A percentile compares a stretch with the other conserved stretches of the same genome.
Conservation (phyloP, 2,888 invertebrate genomes). For the Ceriagrion tenellum region DNA sequence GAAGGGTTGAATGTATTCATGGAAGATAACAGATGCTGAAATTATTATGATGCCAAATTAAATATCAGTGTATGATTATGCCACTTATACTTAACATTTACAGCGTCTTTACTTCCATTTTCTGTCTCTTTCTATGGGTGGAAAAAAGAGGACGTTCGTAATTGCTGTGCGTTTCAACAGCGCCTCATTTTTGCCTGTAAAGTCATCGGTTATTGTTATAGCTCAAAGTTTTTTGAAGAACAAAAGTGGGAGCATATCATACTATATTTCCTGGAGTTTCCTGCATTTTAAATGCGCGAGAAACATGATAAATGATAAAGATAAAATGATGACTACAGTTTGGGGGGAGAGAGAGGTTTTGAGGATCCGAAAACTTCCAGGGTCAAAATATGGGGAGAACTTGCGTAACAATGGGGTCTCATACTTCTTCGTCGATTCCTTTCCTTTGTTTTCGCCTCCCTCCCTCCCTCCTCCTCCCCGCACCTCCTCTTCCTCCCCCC, state of each 20-base stretch:
- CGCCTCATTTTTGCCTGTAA: too few species aligned
- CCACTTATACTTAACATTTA: too few species aligned
- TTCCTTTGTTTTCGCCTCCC: not conserved
- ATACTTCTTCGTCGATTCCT: not conserved
- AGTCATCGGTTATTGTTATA: too few species aligned
- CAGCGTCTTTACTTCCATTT: too few species aligned
- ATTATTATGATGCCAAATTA: too few species aligned
- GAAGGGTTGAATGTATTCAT: too few species aligned
- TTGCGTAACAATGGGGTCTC: not conserved
- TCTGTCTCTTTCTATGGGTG: too few species aligned
- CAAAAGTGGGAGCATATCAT: not conserved
- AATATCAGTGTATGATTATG: too few species aligned
- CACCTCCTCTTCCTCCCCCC: not conserved
- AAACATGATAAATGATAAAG: constrained; percentile 5
- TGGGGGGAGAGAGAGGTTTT: too few species aligned
- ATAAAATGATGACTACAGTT: not conserved
- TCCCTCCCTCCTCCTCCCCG: not conserved
- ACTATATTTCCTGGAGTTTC: not conserved
- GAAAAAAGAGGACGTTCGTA: too few species aligned
- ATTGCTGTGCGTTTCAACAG: too few species aligned
- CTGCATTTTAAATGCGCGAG: not conserved
- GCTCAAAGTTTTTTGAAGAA: not conserved
- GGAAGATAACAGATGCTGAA: too few species aligned
- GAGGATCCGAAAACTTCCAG: not conserved
- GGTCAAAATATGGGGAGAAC: constrained; percentile 11